These are phyloP conservation scores for Pantala flavescens DNA, from an alignment of 1,140 invertebrate genomes.

Conservation along the genomic window DNA sequence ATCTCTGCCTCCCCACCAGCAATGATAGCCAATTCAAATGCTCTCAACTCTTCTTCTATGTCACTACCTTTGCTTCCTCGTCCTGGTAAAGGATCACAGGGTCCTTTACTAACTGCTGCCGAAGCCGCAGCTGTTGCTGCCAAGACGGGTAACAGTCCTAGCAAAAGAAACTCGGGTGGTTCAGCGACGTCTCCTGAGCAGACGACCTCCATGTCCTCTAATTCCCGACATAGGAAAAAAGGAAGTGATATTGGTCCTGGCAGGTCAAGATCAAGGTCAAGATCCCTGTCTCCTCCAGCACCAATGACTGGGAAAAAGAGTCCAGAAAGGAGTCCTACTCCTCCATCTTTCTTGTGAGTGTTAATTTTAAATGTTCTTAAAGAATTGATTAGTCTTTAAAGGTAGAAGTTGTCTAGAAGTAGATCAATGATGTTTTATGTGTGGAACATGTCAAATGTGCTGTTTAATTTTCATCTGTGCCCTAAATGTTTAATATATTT, in stretches of 20 bases:
- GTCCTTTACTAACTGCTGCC: not conserved
- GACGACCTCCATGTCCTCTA: not conserved
- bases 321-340: conserved; percentile 56
- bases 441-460: no score
- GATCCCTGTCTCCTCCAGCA: conserved; percentile 22
- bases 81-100: not conserved
- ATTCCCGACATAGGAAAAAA: not conserved
- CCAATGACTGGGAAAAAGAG: conserved; percentile 22
- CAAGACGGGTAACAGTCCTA: not conserved
- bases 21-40: not conserved
- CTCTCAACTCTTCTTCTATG: not conserved
- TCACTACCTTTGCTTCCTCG: not conserved
- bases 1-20: not conserved
- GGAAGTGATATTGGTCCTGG: not conserved
- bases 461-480: no score
- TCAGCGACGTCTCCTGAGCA: not conserved
- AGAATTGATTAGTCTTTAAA: no score
- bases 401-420: no score
- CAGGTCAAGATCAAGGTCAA: conserved; percentile 23
- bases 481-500: no score
- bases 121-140: not conserved
- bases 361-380: no score
- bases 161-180: not conserved
- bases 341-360: conserved; percentile 66
- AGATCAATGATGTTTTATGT: no score